Percentiles rank a stretch among this genome's conserved stretches.
phyloP scores from a whole-genome alignment of 2,888 invertebrate genomes.

The Machimus rusticus region DNA sequence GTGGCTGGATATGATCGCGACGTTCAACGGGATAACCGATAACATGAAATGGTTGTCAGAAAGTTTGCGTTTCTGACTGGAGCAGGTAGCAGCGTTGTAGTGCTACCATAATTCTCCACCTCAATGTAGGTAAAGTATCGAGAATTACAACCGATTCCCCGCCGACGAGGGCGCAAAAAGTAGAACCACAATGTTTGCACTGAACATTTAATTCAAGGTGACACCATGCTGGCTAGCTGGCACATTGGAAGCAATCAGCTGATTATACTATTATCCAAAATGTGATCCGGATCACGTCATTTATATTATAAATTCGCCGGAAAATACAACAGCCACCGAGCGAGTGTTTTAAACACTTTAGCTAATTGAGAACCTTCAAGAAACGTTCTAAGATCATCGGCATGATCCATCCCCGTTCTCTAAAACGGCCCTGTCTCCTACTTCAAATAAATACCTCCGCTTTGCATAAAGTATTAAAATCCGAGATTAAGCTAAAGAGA shows the following conservation, averaged over 20 bases:
- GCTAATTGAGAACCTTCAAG: not conserved
- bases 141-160: not conserved
- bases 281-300: not conserved
- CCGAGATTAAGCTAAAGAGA: slow-evolving; percentile 1
- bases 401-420: not conserved
- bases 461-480: slow-evolving; percentile 13
- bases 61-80: not conserved
- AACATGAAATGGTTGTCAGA: not conserved
- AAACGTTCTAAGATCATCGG: not conserved
- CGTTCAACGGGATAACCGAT: too few relatives aligned
- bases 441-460: slow-evolving; percentile 2
- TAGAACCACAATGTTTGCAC: not conserved
- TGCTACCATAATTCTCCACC: not conserved
- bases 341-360: not conserved
- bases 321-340: not conserved
- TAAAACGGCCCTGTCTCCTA: not conserved
- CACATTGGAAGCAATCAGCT: slow-evolving; percentile 16
- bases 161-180: not conserved
- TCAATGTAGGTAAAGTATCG: not conserved
- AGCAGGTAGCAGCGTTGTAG: not conserved
- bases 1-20: too few relatives aligned
- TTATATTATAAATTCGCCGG: not conserved
- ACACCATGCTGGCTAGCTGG: not conserved
- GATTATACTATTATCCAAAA: slow-evolving; percentile 19
- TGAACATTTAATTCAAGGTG: not conserved